Percentiles rank a stretch among this genome's conserved stretches.
Evolutionary conservation across 2,888 invertebrate species (phyloP).

Genomic region (Drosophila fulvimacula): DNA sequence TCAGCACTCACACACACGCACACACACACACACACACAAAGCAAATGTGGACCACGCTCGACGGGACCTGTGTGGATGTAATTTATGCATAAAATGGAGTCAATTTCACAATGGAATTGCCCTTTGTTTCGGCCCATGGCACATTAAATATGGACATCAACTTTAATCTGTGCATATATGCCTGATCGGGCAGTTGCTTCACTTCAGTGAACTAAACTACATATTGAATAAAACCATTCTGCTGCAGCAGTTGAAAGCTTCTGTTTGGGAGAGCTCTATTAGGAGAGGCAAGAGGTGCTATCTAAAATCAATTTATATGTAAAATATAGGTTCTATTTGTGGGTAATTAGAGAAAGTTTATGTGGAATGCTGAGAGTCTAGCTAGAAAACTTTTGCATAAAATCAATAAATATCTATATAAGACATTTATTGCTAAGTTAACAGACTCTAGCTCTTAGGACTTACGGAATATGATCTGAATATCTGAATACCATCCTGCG

Average conservation of each 20-base stretch:
- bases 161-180: slow-evolving; percentile 22
- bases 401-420: no score
- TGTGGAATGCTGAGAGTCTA: neutral
- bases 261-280: neutral
- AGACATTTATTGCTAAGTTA: no score
- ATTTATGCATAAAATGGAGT: slow-evolving; percentile 63
- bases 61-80: slow-evolving; percentile 30
- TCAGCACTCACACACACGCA: no score
- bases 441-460: no score
- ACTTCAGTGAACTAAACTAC: slow-evolving; percentile 21
- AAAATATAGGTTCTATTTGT: neutral
- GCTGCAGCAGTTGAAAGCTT: neutral
- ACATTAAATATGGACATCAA: slow-evolving; percentile 31
- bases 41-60: slow-evolving; percentile 15
- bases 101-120: slow-evolving; percentile 42
- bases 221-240: neutral
- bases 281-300: neutral
- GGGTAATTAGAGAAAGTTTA: neutral
- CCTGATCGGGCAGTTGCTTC: slow-evolving; percentile 25
- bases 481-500: no score
- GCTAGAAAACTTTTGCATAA: neutral
- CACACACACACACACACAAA: neutral
- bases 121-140: slow-evolving; percentile 28
- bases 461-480: no score
- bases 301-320: neutral